These are phyloP conservation scores for Lagopus muta DNA, from an alignment of 2,113 vertebrate genomes.

Conservation along the genomic window DNA sequence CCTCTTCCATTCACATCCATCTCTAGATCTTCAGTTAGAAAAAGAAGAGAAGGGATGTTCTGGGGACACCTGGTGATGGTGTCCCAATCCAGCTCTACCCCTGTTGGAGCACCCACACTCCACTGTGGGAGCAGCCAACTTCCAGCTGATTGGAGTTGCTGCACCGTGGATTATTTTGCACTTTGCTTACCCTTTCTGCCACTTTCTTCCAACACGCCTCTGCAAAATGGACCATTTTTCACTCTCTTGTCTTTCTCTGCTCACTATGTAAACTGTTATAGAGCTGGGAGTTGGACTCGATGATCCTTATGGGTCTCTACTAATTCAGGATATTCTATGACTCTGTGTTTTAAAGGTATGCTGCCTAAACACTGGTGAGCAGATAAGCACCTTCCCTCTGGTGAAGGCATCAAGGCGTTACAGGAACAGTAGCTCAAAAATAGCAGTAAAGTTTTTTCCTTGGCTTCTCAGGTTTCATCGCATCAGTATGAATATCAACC, in stretches of 20 bases:
- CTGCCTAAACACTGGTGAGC: background rate
- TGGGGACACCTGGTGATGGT: background rate
- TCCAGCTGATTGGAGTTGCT: background rate
- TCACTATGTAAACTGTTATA: background rate
- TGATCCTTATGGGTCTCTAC: too few relatives aligned
- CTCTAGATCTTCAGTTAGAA: background rate
- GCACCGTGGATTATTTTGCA: background rate
- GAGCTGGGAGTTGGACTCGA: background rate
- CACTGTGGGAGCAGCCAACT: background rate
- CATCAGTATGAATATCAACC: background rate
- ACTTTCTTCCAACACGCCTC: background rate
- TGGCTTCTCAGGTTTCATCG: background rate
- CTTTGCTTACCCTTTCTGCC: background rate
- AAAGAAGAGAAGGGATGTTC: background rate
- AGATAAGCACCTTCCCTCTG: background rate
- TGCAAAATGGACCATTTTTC: background rate
- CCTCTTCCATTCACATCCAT: background rate
- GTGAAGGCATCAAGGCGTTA: background rate
- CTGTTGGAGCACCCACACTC: background rate
- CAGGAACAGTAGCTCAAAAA: background rate
- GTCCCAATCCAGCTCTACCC: background rate
- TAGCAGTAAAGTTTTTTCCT: background rate
- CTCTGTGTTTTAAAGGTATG: too few relatives aligned
- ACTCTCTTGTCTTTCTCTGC: background rate
- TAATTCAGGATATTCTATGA: too few relatives aligned